phyloP scores from a whole-genome alignment of 2,888 invertebrate species.

The Philaethria dido region DNA sequence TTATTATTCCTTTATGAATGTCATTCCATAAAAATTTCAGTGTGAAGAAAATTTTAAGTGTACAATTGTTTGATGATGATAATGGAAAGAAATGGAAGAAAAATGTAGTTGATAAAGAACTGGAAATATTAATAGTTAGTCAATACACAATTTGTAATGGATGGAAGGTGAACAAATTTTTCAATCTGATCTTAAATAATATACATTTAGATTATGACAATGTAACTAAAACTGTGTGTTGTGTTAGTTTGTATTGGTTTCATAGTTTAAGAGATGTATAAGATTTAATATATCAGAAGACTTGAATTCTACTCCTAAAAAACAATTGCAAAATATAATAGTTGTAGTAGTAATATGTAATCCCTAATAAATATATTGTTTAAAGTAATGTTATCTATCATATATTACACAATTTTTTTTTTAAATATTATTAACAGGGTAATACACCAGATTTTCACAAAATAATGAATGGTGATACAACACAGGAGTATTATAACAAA shows the following conservation, averaged over 20 bases:
- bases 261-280: too few relatives aligned
- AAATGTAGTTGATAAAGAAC: constrained; percentile 88
- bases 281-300: too few relatives aligned
- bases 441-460: constrained; percentile 94
- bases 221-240: too few relatives aligned
- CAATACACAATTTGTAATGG: constrained; percentile 92
- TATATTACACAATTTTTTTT: too few relatives aligned
- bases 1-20: not conserved
- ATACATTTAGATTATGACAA: too few relatives aligned
- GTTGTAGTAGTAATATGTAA: too few relatives aligned
- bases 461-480: constrained; percentile 91
- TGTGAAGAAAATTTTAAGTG: constrained; percentile 90
- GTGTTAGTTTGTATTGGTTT: too few relatives aligned
- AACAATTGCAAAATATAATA: too few relatives aligned
- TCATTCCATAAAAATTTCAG: constrained; percentile 67
- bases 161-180: constrained; percentile 82
- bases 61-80: constrained; percentile 90
- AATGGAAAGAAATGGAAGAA: constrained; percentile 90
- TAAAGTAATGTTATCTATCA: too few relatives aligned
- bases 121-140: constrained; percentile 89
- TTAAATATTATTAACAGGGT: constrained; percentile 76
- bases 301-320: too few relatives aligned
- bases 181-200: too few relatives aligned
- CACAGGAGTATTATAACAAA: constrained; percentile 88
- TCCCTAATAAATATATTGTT: too few relatives aligned